Base-by-base conservation (phyloP, 2,113 vertebrate species). In the Amazona guildingii region DNA sequence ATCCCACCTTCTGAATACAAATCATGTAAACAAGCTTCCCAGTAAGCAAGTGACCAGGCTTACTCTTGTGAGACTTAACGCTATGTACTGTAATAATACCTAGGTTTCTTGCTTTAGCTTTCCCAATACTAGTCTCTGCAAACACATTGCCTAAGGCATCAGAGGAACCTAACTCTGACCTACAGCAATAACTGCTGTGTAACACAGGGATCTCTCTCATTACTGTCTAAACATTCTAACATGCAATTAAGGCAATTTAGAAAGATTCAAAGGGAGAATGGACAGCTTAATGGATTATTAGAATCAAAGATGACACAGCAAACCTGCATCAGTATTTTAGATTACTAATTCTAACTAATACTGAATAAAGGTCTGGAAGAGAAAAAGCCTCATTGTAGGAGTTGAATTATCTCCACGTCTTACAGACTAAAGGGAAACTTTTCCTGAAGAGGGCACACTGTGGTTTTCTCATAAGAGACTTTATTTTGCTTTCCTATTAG, bases 1-100 rank as follows among this genome's bases (percentile, higher is more conserved):
- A 31, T 39, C 27, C 31, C 35, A 48, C 23, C n/a, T n/a, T 28
- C 33, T 49, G 54, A 74, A 69, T 23, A 39, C 0, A 0, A 15
- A 24, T 9, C 0, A 3, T 35, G 27, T 52, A 46, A 78, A 51
- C 72, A 72, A 79, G 15, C 41, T 67, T 76, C 41, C 63, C 49
- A 37, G 37, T 28, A 69, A 82, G 41, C 54, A 49, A 69, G 33
- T n/a, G 63, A 41, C n/a, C 41, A 46, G 12, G 12, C 8, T 83
- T 15, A 43, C 25, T 25, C 44, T 39, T 0, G 0, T 28, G 19
- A 83, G 51, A 44, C 61, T 86, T 68, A 43, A 70, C 55, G 11
- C 74, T 41, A 8, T 3, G 9, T 41, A 28, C 51, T 68, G n/a
- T 19, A 52, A 10, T 13, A 73, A 57, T 3, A 59, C 7, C 11